Conservation (phyloP, 2,113 vertebrate genomes). For the Prunella fulvescens region DNA sequence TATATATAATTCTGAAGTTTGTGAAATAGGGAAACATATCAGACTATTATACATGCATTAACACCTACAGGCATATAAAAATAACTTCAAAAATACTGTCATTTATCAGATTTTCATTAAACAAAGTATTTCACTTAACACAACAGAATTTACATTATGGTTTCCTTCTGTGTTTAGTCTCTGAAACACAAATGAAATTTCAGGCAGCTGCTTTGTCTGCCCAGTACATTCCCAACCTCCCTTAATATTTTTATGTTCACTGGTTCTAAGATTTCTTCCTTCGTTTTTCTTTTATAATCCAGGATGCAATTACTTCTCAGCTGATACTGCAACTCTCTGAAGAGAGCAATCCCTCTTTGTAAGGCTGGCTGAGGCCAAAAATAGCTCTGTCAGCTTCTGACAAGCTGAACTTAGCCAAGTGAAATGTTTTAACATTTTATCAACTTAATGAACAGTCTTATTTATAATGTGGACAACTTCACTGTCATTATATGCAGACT, state of each 20-base stretch:
- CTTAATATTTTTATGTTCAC: neutral
- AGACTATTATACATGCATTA: neutral
- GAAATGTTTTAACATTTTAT: constrained; percentile 58
- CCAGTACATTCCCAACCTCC: neutral
- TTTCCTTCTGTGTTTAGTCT: neutral
- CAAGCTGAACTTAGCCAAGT: constrained; percentile 52
- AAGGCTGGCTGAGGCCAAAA: constrained; percentile 37
- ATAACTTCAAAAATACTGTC: neutral
- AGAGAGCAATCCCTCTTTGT: constrained; percentile 32
- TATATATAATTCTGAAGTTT: neutral
- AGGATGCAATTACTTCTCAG: constrained; percentile 23
- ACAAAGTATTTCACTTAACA: neutral
- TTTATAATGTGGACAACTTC: constrained; percentile 56
- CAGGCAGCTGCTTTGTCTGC: neutral
- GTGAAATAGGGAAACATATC: neutral
- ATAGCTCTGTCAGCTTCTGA: constrained; percentile 57
- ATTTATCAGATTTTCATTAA: neutral
- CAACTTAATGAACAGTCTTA: constrained; percentile 64
- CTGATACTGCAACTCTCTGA: constrained; percentile 47
- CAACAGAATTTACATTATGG: neutral
- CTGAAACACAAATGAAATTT: neutral
- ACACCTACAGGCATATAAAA: neutral
- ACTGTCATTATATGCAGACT: constrained; percentile 13
- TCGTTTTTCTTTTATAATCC: constrained; percentile 4
- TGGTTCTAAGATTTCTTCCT: neutral